Percentiles rank a stretch among this genome's conserved stretches.
These are phyloP conservation scores for human (Homo sapiens) DNA, from an alignment of 2,113 vertebrate species.

Conservation along the genomic window GRCh38 chr19:14964501-14965000, in stretches of 20 bases:
- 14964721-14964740: not conserved
- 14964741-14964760: not conserved
- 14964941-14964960: too few species aligned
- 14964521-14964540: not conserved
- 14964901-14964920: too few species aligned
- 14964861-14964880: too few species aligned
- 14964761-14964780: not conserved
- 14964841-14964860: too few species aligned
- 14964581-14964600: not conserved
- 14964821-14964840: not conserved
- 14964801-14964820: not conserved
- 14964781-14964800: not conserved
- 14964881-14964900: too few species aligned
- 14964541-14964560: not conserved
- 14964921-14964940: too few species aligned
- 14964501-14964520: not conserved
- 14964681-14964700: not conserved
- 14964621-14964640: not conserved
- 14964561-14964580: not conserved
- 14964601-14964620: not conserved
- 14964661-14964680: not conserved
- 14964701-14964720: not conserved
- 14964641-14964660: not conserved
- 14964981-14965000: too few species aligned
- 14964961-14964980: too few species aligned